Percentiles rank a stretch among this genome's conserved stretches.
Conservation (phyloP, 2,888 invertebrate genomes). For the Drosophila ezoana region DNA sequence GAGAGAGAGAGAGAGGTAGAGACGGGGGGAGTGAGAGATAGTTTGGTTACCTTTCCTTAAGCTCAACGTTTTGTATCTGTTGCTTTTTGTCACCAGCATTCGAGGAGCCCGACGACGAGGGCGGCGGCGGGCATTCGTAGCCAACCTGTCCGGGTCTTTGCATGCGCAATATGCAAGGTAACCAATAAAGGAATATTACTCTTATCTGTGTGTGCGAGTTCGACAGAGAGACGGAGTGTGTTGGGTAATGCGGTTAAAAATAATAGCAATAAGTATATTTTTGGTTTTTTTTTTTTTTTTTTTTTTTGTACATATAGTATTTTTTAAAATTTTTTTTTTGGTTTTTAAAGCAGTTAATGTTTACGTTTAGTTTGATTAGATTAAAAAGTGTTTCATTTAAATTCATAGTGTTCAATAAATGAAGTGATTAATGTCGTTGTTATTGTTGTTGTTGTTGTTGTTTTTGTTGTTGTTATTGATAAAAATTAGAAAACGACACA, state of each 20-base stretch:
- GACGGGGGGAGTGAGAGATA: constrained; percentile 1
- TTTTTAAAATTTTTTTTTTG: constrained; percentile 24
- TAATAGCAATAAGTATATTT: constrained; percentile 74
- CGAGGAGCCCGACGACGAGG: constrained; percentile 87
- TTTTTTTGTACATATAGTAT: constrained; percentile 33
- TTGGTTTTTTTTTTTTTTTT: constrained; percentile 39
- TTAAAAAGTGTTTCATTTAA: constrained; percentile 10
- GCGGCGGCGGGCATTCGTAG: constrained; percentile 85
- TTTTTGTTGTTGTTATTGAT: constrained; percentile 26
- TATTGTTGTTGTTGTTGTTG: constrained; percentile 32
- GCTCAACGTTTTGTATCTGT: constrained; percentile 92
- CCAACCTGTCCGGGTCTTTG: constrained; percentile 89
- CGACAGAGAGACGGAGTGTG: constrained; percentile 80
- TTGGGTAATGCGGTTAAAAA: constrained; percentile 77
- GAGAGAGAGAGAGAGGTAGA: constrained; percentile 6
- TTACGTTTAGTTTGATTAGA: constrained; percentile 35
- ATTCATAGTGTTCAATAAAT: constrained; percentile 5
- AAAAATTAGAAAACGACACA: constrained; percentile 24
- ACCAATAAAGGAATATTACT: constrained; percentile 97
- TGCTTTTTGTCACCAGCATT: constrained; percentile 85
- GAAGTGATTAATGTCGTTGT: constrained; percentile 22
- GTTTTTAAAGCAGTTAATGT: constrained; percentile 36
- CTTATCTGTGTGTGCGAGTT: constrained; percentile 88
- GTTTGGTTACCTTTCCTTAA: constrained; percentile 89
- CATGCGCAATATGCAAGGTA: constrained; percentile 99